Evolutionary conservation across 2,888 invertebrate genomes (phyloP), one percentile per base, ranked within the genome.

Genomic region (Oscheius sp.): DNA sequence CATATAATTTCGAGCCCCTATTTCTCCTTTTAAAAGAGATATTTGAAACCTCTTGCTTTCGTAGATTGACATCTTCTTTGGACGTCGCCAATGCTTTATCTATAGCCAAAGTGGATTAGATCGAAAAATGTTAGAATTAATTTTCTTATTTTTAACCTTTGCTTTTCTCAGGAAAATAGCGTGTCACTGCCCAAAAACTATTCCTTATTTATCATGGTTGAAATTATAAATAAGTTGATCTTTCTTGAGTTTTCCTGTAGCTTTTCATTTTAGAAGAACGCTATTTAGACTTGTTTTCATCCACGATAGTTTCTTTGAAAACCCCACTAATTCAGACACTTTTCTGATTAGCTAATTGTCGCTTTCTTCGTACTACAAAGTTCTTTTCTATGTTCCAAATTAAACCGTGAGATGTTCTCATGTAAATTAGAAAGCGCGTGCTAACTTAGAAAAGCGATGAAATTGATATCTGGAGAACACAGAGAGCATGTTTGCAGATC

Each of bases 11-110:
- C n/a, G 54, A 54, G 54, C 54, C 33, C 36, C n/a, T n/a, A n/a
- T 50, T 54, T 47, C 47, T 47, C 47, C 47, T 41, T 14, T 17
- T n/a, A 33, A 33, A 32, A 33, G 33, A 30, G 51, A 54, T 22
- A 54, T 54, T 54, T 54, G 54, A 54, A 30, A 54, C 54, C 54
- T 17, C 54, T 54, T 54, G 54, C 54, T 54, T 17, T 33, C 54
- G 17, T 12, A n/a, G 54, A 54, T 54, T 54, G 54, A 54, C 32
- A 32, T 54, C 54, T 9, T 12, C 8, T 9, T 22, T n/a, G n/a
- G n/a, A n/a, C n/a, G n/a, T n/a, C n/a, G n/a, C n/a, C n/a, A n/a
- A 14, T 38, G 38, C 38, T 14, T 14, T 38, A 38, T 38, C 12
- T 12, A 38, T 12, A 14, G 38, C 12, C 12, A 38, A 38, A 38